A percentile compares a stretch with the other conserved stretches of the same genome.
Evolutionary conservation across 2,888 invertebrate species (phyloP).

Genomic region (Phalera bucephala): DNA sequence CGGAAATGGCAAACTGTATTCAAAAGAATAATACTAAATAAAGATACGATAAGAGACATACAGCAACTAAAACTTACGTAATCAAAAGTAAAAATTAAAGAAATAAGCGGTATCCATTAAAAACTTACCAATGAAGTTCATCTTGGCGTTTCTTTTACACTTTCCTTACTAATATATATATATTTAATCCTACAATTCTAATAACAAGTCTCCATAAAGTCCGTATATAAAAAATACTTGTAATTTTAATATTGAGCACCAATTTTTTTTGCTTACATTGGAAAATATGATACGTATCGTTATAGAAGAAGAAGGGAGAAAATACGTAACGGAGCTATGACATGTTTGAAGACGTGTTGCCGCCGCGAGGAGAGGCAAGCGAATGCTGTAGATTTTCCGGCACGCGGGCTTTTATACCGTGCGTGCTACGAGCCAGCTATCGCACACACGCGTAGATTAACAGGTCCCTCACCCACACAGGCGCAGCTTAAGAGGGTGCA

Average conservation of each 20-base stretch:
- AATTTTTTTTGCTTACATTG: conserved; percentile 62
- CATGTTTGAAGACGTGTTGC: conserved; percentile 57
- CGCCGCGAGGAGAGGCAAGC: conserved; percentile 56
- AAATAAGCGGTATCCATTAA: too few relatives aligned
- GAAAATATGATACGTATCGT: conserved; percentile 78
- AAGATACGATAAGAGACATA: too few relatives aligned
- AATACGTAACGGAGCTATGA: conserved; percentile 55
- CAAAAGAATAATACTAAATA: too few relatives aligned
- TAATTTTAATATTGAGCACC: conserved; percentile 69
- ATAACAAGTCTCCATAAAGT: conserved; percentile 65
- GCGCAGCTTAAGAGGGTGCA: conserved; percentile 61
- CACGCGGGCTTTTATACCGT: conserved; percentile 52
- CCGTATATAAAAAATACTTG: conserved; percentile 70
- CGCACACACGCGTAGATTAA: conserved; percentile 32
- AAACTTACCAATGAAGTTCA: conserved; percentile 78
- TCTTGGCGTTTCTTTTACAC: conserved; percentile 57
- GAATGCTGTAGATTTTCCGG: conserved; percentile 50
- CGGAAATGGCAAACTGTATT: too few relatives aligned
- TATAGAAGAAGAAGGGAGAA: conserved; percentile 54
- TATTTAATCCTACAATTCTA: conserved; percentile 35
- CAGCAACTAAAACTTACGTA: too few relatives aligned
- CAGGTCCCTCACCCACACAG: conserved; percentile 28
- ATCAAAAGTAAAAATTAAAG: too few relatives aligned
- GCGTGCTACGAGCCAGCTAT: conserved; percentile 17
- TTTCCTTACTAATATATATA: conserved; percentile 32